Conservation (phyloP, 1,140 invertebrate species). For the Macrostomum lignano region DNA sequence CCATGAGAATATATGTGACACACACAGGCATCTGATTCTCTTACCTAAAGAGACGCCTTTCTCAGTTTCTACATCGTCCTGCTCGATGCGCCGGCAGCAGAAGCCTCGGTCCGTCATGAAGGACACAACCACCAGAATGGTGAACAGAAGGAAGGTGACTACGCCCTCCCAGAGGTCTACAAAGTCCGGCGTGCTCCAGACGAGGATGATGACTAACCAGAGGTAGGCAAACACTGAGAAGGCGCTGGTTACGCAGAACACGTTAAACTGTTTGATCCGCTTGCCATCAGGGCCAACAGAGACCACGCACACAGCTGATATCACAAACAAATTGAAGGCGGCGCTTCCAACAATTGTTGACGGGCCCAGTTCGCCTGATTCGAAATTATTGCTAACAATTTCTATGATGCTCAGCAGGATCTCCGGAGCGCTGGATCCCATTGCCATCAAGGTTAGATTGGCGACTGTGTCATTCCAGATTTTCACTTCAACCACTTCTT, state of each 20-base stretch:
- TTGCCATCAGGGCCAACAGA: slow-evolving; percentile 15
- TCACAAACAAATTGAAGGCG: slow-evolving; percentile 30
- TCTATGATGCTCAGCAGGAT: slow-evolving; percentile 37
- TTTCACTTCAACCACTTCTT: no score
- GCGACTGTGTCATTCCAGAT: no score
- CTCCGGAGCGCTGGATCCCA: no score
- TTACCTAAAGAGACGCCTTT: slow-evolving; percentile 7
- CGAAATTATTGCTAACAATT: slow-evolving; percentile 31
- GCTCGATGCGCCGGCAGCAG: slow-evolving; percentile 12
- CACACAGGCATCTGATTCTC: slow-evolving; percentile 4
- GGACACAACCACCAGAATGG: slow-evolving; percentile 26
- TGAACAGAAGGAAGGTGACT: slow-evolving; percentile 35
- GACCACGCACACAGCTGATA: slow-evolving; percentile 21
- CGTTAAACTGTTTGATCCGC: slow-evolving; percentile 24
- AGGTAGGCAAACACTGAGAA: slow-evolving; percentile 31
- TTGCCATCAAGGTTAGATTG: no score
- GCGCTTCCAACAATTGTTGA: slow-evolving; percentile 31
- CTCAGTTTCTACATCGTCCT: slow-evolving; percentile 7
- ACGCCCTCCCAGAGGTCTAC: slow-evolving; percentile 38
- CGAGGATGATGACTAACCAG: slow-evolving; percentile 30
- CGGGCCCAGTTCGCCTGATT: slow-evolving; percentile 29
- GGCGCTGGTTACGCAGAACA: slow-evolving; percentile 24
- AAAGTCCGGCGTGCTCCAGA: slow-evolving; percentile 25
- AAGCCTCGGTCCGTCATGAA: slow-evolving; percentile 33
- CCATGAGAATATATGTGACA: slow-evolving; percentile 3